Evolutionary conservation across 2,113 vertebrate species (phyloP).

Genomic region (Gorsachius goisagi): DNA sequence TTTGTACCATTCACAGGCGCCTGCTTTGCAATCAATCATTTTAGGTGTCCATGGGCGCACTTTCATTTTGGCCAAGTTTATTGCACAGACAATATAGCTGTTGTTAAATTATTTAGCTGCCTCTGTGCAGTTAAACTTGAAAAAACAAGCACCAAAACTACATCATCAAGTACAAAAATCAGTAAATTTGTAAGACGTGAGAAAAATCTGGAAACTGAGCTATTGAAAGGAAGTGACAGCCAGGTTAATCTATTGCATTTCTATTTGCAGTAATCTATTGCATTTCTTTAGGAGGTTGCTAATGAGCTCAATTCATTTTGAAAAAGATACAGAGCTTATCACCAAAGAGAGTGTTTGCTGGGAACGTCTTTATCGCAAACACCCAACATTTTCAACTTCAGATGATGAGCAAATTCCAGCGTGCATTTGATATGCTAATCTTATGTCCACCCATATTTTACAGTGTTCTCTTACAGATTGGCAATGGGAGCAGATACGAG

Average conservation of each 20-base stretch:
- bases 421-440: background rate
- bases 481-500: background rate
- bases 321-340: background rate
- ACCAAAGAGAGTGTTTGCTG: background rate
- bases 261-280: background rate
- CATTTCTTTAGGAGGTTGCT: background rate
- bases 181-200: background rate
- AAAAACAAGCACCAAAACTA: background rate
- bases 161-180: background rate
- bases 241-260: background rate
- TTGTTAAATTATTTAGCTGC: background rate
- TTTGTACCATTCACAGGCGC: background rate
- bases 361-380: background rate
- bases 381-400: background rate
- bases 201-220: background rate
- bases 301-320: background rate
- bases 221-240: background rate
- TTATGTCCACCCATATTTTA: background rate
- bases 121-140: background rate
- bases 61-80: background rate
- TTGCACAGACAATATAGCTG: background rate
- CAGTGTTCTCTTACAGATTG: accelerated
- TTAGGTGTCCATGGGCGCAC: background rate
- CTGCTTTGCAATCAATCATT: background rate
- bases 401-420: background rate